These are phyloP conservation scores for Tridacna gigas DNA, from an alignment of 2,888 invertebrate genomes.

Conservation along the genomic window DNA sequence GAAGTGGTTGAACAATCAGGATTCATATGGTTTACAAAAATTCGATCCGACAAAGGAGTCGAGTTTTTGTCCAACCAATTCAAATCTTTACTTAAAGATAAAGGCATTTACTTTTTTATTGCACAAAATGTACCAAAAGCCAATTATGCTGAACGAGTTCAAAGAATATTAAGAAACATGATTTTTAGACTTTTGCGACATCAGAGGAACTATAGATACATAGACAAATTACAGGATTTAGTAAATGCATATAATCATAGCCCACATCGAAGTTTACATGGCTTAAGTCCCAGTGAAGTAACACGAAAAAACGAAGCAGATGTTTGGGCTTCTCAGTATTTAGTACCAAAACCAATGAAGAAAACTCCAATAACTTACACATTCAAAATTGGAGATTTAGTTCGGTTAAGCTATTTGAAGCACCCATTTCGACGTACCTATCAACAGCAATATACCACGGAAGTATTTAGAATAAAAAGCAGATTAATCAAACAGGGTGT, in stretches of 20 bases:
- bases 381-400: conserved; percentile 37
- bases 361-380: conserved; percentile 5
- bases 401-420: conserved; percentile 45
- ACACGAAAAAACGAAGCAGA: conserved; percentile 38
- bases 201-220: conserved; percentile 47
- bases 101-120: conserved; percentile 38
- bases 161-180: conserved; percentile 36
- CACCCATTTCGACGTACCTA: conserved; percentile 48
- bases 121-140: conserved; percentile 41
- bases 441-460: conserved; percentile 49
- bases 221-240: conserved; percentile 42
- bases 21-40: conserved; percentile 39
- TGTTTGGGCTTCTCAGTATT: conserved; percentile 40
- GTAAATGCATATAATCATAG: conserved; percentile 34
- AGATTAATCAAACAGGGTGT: conserved; percentile 45
- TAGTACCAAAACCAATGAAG: conserved; percentile 32
- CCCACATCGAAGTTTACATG: conserved; percentile 42
- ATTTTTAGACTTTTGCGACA: conserved; percentile 48
- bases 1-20: conserved; percentile 50
- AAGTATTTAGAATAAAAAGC: conserved; percentile 48
- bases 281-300: conserved; percentile 32
- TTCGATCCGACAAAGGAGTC: conserved; percentile 33
- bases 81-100: conserved; percentile 38
- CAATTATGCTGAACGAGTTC: conserved; percentile 46
- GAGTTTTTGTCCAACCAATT: conserved; percentile 43